These are phyloP conservation scores for Acromyrmex charruanus DNA, from an alignment of 1,140 invertebrate species.

Conservation along the genomic window DNA sequence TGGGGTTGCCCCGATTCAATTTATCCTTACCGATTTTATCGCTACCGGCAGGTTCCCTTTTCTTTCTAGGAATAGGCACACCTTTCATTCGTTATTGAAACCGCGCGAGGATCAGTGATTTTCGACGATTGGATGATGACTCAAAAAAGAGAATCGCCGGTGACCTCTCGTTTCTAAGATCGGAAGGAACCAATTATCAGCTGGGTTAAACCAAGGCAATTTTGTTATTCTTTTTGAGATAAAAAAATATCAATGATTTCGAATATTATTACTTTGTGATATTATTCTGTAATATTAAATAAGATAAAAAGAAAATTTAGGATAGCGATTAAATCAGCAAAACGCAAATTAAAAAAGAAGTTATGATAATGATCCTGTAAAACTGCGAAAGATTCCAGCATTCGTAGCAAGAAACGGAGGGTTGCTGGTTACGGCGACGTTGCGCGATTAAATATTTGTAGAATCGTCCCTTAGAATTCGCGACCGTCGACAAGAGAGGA, in stretches of 20 bases:
- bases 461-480: conserved; percentile 35
- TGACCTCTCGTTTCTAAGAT: neutral
- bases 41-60: conserved; percentile 36
- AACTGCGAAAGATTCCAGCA: conserved; percentile 24
- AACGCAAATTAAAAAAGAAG: conserved; percentile 44
- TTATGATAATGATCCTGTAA: conserved; percentile 46
- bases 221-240: neutral
- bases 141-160: conserved; percentile 34
- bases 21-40: conserved; percentile 77
- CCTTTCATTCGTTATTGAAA: conserved; percentile 74
- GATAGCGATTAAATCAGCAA: conserved; percentile 16
- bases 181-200: conserved; percentile 20
- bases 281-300: neutral
- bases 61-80: conserved; percentile 70
- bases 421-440: conserved; percentile 41
- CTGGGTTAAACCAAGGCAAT: conserved; percentile 38
- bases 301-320: neutral
- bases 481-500: neutral
- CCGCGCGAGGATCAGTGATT: conserved; percentile 52
- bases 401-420: conserved; percentile 9
- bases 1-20: conserved; percentile 80
- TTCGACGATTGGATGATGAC: conserved; percentile 39
- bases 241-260: neutral
- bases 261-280: neutral
- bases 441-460: conserved; percentile 62